Base-by-base conservation (phyloP, 2,113 vertebrate species). In the Myotis davidii region DNA sequence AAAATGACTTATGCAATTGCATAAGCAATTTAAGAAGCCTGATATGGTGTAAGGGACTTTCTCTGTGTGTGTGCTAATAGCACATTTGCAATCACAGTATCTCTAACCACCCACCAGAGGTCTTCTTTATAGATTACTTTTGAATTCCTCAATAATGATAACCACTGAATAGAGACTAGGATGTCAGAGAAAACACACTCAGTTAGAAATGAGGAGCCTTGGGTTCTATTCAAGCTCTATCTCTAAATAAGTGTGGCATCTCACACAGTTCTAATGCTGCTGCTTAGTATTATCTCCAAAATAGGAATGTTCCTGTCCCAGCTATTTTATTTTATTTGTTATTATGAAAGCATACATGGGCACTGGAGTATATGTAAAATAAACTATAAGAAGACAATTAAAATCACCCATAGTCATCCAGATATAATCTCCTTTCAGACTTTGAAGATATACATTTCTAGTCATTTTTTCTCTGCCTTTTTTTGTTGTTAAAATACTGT, bases 111-210 rank as follows among this genome's bases (percentile, higher is more conserved):
- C n/a, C 61, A 78, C 17, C 27, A 64, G 25, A 78, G 45, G 12
- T 23, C 69, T 65, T 83, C 90, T 91, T 89, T 59, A 48, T 34
- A 29, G 70, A 64, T 91, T 76, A 61, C 11, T 32, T 93, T 86
- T 95, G 56, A 96, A 89, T 95, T 87, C 45, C 61, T 92, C 27
- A 67, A 23, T 85, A 79, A 83, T 37, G 23, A 52, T 90, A 95
- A 84, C 14, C 64, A 65, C 9, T 45, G 11, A 79, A 79, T 48
- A 85, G 34, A 74, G 67, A 93, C 34, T 48, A 45, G 6, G 5
- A 18, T 69, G 13, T 90, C 81, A 79, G 34, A 94, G 65, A 90
- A 90, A 95, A 79, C 84, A 85, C 17, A 56, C 42, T 90, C 70
- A 17, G 48, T 85, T 82, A 93, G 45, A 92, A 92, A 79, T 59